A percentile compares a stretch with the other conserved stretches of the same genome.
Conservation (phyloP, 2,797 vertebrate species). For the Ctenopoma multispine region DNA sequence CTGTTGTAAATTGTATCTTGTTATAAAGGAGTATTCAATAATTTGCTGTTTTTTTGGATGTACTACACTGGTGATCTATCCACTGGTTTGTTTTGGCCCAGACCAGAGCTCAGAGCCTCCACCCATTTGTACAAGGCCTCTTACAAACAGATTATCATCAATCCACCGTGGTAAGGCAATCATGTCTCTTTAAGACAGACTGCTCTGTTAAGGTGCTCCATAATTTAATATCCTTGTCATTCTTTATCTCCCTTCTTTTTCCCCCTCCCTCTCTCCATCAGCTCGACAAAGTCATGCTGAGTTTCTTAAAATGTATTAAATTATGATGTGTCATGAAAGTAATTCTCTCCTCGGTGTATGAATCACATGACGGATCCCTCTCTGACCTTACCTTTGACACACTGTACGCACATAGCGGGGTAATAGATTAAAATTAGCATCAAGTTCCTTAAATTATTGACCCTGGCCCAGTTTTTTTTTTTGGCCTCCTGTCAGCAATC, state of each 20-base stretch:
- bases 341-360: constrained; percentile 77
- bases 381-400: constrained; percentile 80
- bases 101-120: constrained; percentile 21
- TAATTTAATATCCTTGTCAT: constrained; percentile 84
- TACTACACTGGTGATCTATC: constrained; percentile 17
- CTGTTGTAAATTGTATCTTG: too few species aligned
- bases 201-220: constrained; percentile 82
- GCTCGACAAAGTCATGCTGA: constrained; percentile 74
- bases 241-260: constrained; percentile 57
- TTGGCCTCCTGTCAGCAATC: constrained; percentile 68
- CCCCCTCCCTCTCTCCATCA: constrained; percentile 48
- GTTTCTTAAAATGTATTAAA: constrained; percentile 86
- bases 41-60: constrained; percentile 16
- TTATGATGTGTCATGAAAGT: constrained; percentile 84
- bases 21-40: neutral
- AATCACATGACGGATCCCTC: constrained; percentile 84
- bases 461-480: constrained; percentile 53
- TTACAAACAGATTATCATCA: constrained; percentile 82
- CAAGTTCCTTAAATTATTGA: constrained; percentile 83
- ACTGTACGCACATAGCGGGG: constrained; percentile 76
- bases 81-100: constrained; percentile 10
- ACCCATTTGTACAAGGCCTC: constrained; percentile 61
- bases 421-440: constrained; percentile 85
- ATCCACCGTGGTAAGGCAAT: constrained; percentile 77
- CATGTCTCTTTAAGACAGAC: constrained; percentile 81